Base-by-base conservation (phyloP, 1,140 invertebrate species). In the Diplogasteroides magnus region DNA sequence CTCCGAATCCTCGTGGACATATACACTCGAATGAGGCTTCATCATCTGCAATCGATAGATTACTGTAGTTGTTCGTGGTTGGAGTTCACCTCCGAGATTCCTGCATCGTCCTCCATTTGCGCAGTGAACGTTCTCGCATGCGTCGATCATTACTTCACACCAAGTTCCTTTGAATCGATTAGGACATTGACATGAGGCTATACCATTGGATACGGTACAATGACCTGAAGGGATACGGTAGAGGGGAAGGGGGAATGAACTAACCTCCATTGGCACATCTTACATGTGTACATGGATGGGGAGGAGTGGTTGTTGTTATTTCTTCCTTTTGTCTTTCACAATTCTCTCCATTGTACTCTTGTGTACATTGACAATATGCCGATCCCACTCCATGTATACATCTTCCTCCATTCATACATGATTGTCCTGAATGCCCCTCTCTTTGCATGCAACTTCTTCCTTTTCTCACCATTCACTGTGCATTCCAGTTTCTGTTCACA, bases 61-160 rank as follows among this genome's bases (percentile, higher is more conserved):
- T 32, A 61, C 28, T 26, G 71, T 23, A 27, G 23, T 67, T 23
- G 19, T 32, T n/a, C 29, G 60, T 23, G 19, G 13, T 6, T 0
- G 58, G n/a, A 27, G 27, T 55, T 19, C 27, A 64, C 67, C 68
- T 61, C 69, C 69, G 2, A 68, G 64, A 27, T 63, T 31, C 27
- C 63, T 58, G 32, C 74, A 75, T 2, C 23, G 26, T 23, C 71
- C 72, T 0, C 64, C 68, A 56, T 75, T 75, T 26, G 69, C 57
- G 31, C 74, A 75, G 6, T 68, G 74, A 28, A 69, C 65, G n/a
- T 60, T 48, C 19, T 26, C 31, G 48, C 74, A 75, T 29, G 61
- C 61, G 23, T 61, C 61, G 29, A 27, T 25, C 15, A 23, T 25
- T n/a, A 26, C 3, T 65, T 68, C 67, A 29, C 67, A 68, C 26